Conservation (phyloP, 1,140 invertebrate species). For the Globodera rostochiensis region DNA sequence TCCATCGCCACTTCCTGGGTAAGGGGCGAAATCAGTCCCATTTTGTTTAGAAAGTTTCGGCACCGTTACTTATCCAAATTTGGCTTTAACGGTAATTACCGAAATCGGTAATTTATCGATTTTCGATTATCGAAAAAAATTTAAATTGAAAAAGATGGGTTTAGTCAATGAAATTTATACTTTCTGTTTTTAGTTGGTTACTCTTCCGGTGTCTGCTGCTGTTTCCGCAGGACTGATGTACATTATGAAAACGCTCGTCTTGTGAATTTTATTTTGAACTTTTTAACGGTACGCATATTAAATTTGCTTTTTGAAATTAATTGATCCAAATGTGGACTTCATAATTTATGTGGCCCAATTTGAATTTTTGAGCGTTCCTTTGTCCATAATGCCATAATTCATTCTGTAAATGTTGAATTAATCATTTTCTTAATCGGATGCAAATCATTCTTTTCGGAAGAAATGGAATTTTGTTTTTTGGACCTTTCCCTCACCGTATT, state of each 20-base stretch:
- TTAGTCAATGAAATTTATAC: not conserved
- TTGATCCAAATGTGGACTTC: not conserved
- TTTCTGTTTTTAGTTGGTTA: conserved; percentile 72
- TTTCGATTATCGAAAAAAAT: too few species aligned
- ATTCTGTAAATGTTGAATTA: too few species aligned
- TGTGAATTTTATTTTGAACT: not conserved
- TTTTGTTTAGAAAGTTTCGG: not conserved
- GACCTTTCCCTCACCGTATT: too few species aligned
- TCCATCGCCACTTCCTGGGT: conserved; percentile 92
- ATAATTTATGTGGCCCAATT: not conserved
- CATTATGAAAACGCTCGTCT: not conserved
- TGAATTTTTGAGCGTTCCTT: too few species aligned
- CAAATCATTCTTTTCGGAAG: conserved; percentile 6
- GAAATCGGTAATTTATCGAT: too few species aligned
- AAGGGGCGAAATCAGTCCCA: not conserved
- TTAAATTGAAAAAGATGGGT: too few species aligned
- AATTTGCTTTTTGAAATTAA: not conserved
- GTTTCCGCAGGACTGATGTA: conserved; percentile 33
- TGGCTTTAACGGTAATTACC: too few species aligned
- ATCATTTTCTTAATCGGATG: too few species aligned
- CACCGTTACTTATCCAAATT: not conserved
- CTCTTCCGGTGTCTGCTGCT: conserved; percentile 81
- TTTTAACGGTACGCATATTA: too few species aligned
- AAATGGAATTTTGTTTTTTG: not conserved
- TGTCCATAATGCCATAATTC: too few species aligned